A percentile compares a stretch with the other conserved stretches of the same genome.
Conservation (phyloP, 2,113 vertebrate species). For the Tiliqua scincoides region DNA sequence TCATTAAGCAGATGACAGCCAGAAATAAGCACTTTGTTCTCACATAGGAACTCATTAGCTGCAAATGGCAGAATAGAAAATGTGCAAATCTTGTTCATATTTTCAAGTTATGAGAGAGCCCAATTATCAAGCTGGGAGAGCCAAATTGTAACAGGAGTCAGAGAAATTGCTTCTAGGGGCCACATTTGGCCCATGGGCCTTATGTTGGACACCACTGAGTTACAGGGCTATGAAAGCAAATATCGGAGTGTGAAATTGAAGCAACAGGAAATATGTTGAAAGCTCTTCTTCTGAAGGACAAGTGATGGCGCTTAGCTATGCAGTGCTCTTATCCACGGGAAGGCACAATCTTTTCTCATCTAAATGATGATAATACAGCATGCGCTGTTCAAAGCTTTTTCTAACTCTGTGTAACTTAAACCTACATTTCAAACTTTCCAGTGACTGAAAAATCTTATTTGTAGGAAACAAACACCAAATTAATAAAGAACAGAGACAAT, state of each 20-base stretch:
- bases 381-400: constrained; percentile 74
- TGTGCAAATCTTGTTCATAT: no score
- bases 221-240: constrained; percentile 39
- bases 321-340: constrained; percentile 54
- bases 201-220: no score
- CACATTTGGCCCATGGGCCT: no score
- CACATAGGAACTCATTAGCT: no score
- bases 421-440: constrained; percentile 74
- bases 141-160: no score
- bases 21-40: no score
- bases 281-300: constrained; percentile 49
- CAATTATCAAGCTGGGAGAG: no score
- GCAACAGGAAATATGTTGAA: constrained; percentile 49
- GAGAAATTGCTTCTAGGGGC: no score
- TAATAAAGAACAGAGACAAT: constrained; percentile 74
- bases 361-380: constrained; percentile 63
- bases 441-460: constrained; percentile 75
- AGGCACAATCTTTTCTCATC: constrained; percentile 62
- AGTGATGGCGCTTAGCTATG: constrained; percentile 49
- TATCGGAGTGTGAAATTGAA: constrained; percentile 50
- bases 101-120: no score
- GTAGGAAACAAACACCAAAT: constrained; percentile 71
- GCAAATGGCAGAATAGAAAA: no score
- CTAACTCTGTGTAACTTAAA: constrained; percentile 77
- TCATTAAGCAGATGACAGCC: no score